These are phyloP conservation scores for Ips nitidus DNA, from an alignment of 1,140 invertebrate genomes.

Conservation along the genomic window DNA sequence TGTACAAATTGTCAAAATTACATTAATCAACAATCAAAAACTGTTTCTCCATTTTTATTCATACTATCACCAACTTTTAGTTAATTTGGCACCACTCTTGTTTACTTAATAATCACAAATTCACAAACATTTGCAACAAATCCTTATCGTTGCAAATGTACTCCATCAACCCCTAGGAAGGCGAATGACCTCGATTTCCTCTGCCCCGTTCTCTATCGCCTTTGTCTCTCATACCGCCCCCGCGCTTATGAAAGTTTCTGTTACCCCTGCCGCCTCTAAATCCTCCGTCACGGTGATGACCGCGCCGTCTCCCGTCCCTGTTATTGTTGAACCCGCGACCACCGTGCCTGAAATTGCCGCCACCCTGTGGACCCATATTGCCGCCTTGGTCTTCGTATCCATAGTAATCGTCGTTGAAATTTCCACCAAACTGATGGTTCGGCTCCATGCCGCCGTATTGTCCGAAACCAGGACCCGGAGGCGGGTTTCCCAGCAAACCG, in stretches of 20 bases:
- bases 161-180: conserved; percentile 5
- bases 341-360: conserved; percentile 25
- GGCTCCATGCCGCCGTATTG: conserved; percentile 27
- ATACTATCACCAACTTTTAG: no score
- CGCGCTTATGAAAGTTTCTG: conserved; percentile 29
- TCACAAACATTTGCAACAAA: conserved; percentile 8
- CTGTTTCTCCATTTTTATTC: no score
- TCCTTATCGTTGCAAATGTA: conserved; percentile 3
- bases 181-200: conserved; percentile 16
- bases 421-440: background rate
- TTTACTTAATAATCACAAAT: background rate
- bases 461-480: conserved; percentile 18
- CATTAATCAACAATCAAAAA: no score
- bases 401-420: conserved; percentile 29
- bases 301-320: conserved; percentile 23
- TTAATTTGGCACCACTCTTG: no score
- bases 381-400: conserved; percentile 27
- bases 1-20: no score
- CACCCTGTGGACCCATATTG: conserved; percentile 28
- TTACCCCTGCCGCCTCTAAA: conserved; percentile 20
- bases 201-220: conserved; percentile 14
- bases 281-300: conserved; percentile 14
- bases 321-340: conserved; percentile 24
- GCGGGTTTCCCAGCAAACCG: conserved; percentile 48
- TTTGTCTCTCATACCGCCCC: conserved; percentile 21